Conservation (phyloP, 2,113 vertebrate species). For the Salvelinus fontinalis region DNA sequence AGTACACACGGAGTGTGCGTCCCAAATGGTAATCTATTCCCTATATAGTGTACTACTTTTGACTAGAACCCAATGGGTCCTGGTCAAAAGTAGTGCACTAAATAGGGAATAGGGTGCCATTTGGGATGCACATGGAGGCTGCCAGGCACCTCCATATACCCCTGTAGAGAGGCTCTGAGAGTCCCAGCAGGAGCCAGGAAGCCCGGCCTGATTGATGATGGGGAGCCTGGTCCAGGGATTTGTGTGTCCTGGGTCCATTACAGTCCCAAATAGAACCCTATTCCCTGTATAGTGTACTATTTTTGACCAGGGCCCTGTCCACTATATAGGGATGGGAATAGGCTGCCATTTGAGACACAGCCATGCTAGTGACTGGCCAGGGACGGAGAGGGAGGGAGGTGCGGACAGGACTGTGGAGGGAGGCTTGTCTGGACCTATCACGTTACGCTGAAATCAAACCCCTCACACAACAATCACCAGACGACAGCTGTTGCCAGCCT, state of each 20-base stretch:
- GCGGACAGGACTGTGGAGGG: conserved; percentile 30
- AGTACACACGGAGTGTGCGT: conserved; percentile 52
- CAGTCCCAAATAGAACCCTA: not conserved
- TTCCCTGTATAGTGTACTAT: not conserved
- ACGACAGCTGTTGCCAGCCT: conserved; percentile 77
- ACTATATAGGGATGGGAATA: no score
- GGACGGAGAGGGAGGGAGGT: conserved; percentile 25
- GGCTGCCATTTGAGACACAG: no score
- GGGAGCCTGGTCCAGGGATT: conserved; percentile 34
- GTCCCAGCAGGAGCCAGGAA: not conserved
- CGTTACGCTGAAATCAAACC: conserved; percentile 73
- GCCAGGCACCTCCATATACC: conserved; percentile 39
- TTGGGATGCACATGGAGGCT: conserved; percentile 28
- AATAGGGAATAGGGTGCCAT: conserved; percentile 4
- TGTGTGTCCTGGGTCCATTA: not conserved
- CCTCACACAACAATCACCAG: conserved; percentile 47
- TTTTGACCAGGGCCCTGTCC: no score
- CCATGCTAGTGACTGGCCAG: conserved; percentile 36
- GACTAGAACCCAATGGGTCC: no score
- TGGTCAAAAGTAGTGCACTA: no score
- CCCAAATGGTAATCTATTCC: no score
- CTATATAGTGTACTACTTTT: no score
- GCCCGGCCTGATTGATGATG: conserved; percentile 58
- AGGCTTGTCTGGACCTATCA: conserved; percentile 54
- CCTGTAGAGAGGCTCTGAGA: no score